Base-by-base conservation (phyloP, 2,797 vertebrate genomes). In the Diglossa cyanea region DNA sequence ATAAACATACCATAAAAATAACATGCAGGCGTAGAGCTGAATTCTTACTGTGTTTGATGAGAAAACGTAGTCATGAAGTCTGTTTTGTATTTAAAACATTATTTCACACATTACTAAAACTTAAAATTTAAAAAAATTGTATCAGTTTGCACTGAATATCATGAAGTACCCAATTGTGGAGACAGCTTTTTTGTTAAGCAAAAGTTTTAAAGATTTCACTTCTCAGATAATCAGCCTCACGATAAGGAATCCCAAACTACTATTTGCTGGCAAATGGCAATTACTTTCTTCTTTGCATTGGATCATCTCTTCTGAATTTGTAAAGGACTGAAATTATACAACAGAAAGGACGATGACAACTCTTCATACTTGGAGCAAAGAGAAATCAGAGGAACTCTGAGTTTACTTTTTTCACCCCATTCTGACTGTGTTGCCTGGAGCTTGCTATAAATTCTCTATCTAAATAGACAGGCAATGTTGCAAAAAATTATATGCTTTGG, bases 81-180 rank as follows among this genome's bases (percentile, higher is more conserved):
- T 95, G 26, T 31, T 94, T 75, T 80, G 67, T 90, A 79, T 85
- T 92, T 91, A 62, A 89, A 88, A 76, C 13, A n/a, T 26, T 40
- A 65, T 63, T 92, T 90, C 72, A 82, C 62, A 89, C 48, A 42
- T 74, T 72, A 77, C 17, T 53, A 42, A 72, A 91, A 90, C 7
- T n/a, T 74, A 54, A 65, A 67, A 37, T 42, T 66, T 21, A 17
- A 77, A 66, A 75, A 37, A 57, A 25, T 37, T 12, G 2, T 70
- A 47, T 24, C 28, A 40, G 28, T 92, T 93, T 90, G 20, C 65
- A 65, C 26, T 91, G 70, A 92, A 48, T 73, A 78, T 77, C 50
- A 83, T 58, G 70, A 77, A 67, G 21, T 21, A 71, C 17, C 23
- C 25, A 89, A 55, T 23, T 63, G 60, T 54, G 11, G 50, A 72